Percentiles rank a stretch among this genome's conserved stretches.
phyloP scores from a whole-genome alignment of 2,113 vertebrate genomes.

The Paralichthys olivaceus region DNA sequence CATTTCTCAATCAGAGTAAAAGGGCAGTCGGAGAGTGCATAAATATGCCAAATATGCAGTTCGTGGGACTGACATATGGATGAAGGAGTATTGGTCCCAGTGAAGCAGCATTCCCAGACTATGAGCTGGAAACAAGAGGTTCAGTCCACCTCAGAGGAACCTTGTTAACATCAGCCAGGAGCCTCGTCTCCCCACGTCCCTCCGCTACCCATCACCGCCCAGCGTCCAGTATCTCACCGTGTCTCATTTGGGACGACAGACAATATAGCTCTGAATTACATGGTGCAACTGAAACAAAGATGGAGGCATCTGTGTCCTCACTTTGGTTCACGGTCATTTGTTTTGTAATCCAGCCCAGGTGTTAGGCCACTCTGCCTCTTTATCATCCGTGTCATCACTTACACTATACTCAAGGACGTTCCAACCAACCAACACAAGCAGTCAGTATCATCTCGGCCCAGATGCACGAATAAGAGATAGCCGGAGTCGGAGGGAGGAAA shows the following conservation, averaged over 20 bases:
- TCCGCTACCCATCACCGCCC: conserved; percentile 43
- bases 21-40: not conserved
- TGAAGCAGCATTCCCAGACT: conserved; percentile 75
- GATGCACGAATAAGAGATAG: conserved; percentile 48
- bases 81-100: conserved; percentile 54
- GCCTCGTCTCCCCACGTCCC: conserved; percentile 40
- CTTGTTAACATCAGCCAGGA: conserved; percentile 57
- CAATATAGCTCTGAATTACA: conserved; percentile 19
- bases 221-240: conserved; percentile 27
- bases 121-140: conserved; percentile 67
- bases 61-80: conserved; percentile 53
- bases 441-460: conserved; percentile 43
- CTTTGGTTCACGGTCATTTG: conserved; percentile 31
- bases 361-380: conserved; percentile 24
- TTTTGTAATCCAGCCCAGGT: conserved; percentile 59
- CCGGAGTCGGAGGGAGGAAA: conserved; percentile 20
- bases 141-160: conserved; percentile 18
- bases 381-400: conserved; percentile 51
- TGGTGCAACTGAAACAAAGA: conserved; percentile 41
- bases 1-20: not conserved
- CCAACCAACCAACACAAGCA: conserved; percentile 33
- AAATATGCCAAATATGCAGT: conserved; percentile 1
- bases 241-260: conserved; percentile 41
- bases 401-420: conserved; percentile 49
- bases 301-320: conserved; percentile 37